Evolutionary conservation across 2,113 vertebrate genomes (phyloP), one percentile per base, ranked within the genome.

Genomic region (Polyodon spathula): DNA sequence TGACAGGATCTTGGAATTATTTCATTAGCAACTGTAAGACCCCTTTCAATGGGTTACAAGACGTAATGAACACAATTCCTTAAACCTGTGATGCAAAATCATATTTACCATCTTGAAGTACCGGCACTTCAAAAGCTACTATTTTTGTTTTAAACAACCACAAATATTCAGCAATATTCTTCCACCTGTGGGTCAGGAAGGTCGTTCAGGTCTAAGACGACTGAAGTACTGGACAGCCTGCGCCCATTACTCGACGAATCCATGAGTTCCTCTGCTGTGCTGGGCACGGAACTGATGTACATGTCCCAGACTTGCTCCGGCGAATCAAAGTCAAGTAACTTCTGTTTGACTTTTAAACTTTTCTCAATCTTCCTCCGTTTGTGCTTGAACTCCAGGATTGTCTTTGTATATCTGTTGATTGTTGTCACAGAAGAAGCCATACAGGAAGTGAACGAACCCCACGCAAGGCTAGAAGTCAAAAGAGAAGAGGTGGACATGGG

Each of bases 401-500:
- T 86, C 76, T 91, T 88, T 0, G 92, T 91, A 41, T 95, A 92
- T 38, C 83, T 79, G 83, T 92, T 93, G 42, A 91, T 76, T 0
- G 86, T 84, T 0, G 84, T 88, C 68, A 93, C 89, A 0, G 92
- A 89, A 0, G 90, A 90, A n/a, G 79, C 88, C 94, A 94, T 92
- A 56, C 91, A 96, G 75, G 91, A 92, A 5, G 89, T 84, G 0
- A 92, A 94, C 1, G 93, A 95, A 40, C 86, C 73, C 92, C 93
- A 96, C 0, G 92, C 89, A 0, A 97, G 79, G 63, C 94, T 95
- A 69, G 11, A 27, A 27, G 17, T 68, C 4, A 44, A 15, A 40
- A 10, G 48, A 11, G 38, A 14, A 6, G 5, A 62, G 11, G 6
- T 6, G 4, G 5, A 37, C 7, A 9, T 12, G 53, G 38, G 16